Evolutionary conservation across 2,113 vertebrate species (phyloP).

Genomic region (Parus major): DNA sequence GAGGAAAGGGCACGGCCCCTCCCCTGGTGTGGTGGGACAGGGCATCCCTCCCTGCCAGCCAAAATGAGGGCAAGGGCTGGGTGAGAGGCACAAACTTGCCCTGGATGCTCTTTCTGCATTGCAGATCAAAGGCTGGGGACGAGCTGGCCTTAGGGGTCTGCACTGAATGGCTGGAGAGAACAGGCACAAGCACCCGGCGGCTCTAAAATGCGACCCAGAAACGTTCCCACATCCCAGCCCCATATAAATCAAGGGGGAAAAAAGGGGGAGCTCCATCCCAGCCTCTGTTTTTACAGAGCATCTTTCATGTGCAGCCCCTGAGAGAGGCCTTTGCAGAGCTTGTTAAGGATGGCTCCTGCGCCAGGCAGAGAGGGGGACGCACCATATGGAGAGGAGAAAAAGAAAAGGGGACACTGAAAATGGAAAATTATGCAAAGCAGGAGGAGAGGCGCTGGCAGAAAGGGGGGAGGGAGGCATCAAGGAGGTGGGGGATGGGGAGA

Average conservation of each 20-base stretch:
- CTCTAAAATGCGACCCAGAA: slow-evolving; percentile 43
- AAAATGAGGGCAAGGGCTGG: background rate
- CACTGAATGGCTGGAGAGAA: slow-evolving; percentile 24
- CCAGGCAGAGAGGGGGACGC: slow-evolving; percentile 64
- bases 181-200: slow-evolving; percentile 5
- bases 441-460: slow-evolving; percentile 44
- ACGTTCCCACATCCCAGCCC: slow-evolving; percentile 63
- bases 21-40: fast-evolving
- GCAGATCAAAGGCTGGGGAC: slow-evolving; percentile 58
- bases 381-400: slow-evolving; percentile 67
- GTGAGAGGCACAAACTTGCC: background rate
- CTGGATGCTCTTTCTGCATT: slow-evolving; percentile 37
- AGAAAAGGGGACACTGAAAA: slow-evolving; percentile 71
- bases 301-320: slow-evolving; percentile 63
- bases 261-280: background rate
- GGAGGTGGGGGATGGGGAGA: slow-evolving; percentile 53
- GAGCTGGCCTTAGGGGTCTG: slow-evolving; percentile 44
- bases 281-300: slow-evolving; percentile 64
- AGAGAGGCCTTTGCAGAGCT: slow-evolving; percentile 60
- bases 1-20: background rate
- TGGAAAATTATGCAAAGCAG: slow-evolving; percentile 70
- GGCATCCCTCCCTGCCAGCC: background rate
- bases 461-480: slow-evolving; percentile 21
- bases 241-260: slow-evolving; percentile 58
- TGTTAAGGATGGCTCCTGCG: slow-evolving; percentile 62